Evolutionary conservation across 2,888 invertebrate genomes (phyloP).

Genomic region (Microchrysa polita): DNA sequence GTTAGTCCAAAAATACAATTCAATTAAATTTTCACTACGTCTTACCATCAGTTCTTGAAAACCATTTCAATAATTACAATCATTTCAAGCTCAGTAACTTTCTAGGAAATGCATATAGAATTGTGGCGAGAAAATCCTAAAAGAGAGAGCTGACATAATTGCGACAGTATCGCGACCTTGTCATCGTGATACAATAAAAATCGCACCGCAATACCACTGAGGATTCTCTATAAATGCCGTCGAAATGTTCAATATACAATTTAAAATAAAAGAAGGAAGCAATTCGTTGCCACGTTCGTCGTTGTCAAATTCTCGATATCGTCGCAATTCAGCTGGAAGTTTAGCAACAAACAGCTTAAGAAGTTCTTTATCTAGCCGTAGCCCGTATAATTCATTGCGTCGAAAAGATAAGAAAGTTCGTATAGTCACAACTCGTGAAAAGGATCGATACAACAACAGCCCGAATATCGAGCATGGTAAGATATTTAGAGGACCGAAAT

Average conservation of each 20-base stretch:
- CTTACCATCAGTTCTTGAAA: too few species aligned
- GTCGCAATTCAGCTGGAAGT: slow-evolving; percentile 57
- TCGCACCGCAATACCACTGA: too few species aligned
- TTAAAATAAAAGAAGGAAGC: slow-evolving; percentile 64
- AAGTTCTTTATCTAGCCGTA: slow-evolving; percentile 61
- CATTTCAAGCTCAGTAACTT: too few species aligned
- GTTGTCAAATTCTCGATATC: slow-evolving; percentile 27
- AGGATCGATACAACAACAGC: slow-evolving; percentile 33
- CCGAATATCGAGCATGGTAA: slow-evolving; percentile 45
- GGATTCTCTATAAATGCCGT: not conserved
- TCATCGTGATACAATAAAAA: too few species aligned
- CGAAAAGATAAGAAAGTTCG: slow-evolving; percentile 63
- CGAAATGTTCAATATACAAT: slow-evolving; percentile 64
- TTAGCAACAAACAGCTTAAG: slow-evolving; percentile 58
- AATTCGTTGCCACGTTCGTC: slow-evolving; percentile 59
- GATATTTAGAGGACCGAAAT: slow-evolving; percentile 18
- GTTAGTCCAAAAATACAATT: too few species aligned
- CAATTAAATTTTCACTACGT: too few species aligned
- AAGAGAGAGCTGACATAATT: too few species aligned
- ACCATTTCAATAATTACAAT: too few species aligned
- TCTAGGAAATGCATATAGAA: too few species aligned
- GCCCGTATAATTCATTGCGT: slow-evolving; percentile 59
- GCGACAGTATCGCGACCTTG: too few species aligned
- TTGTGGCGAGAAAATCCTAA: too few species aligned
- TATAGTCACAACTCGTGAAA: slow-evolving; percentile 61